A percentile compares a stretch with the other conserved stretches of the same genome.
Conservation (phyloP, 2,797 vertebrate species). For the Danio choprae region DNA sequence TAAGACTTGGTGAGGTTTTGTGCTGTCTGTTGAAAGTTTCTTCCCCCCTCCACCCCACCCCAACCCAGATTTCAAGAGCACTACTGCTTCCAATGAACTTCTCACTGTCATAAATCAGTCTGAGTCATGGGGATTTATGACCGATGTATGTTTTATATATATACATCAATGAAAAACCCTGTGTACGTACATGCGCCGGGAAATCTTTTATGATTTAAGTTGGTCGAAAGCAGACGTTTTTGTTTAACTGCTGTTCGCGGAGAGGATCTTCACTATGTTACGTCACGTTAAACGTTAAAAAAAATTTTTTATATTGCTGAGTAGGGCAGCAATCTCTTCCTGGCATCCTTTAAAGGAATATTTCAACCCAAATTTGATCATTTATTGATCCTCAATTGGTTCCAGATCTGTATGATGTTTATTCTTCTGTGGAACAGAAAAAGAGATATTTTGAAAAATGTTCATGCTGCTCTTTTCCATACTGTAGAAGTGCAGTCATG, state of each 20-base stretch:
- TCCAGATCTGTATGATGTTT: not conserved
- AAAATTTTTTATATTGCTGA: not conserved
- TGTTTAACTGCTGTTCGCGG: constrained; percentile 5
- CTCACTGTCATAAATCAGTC: constrained; percentile 47
- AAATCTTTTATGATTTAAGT: constrained; percentile 7
- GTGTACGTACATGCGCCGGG: constrained; percentile 20
- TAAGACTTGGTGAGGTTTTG: constrained; percentile 60
- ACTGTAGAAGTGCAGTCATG: not conserved
- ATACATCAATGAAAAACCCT: constrained; percentile 39
- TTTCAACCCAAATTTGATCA: not conserved
- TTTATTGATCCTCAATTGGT: not conserved
- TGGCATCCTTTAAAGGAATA: constrained; percentile 4
- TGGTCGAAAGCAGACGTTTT: constrained; percentile 13
- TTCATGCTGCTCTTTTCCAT: not conserved
- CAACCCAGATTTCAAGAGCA: constrained; percentile 23
- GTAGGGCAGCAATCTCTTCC: constrained; percentile 9
- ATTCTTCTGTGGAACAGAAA: not conserved
- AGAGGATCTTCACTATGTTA: not conserved
- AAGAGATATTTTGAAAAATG: not conserved
- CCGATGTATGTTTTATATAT: constrained; percentile 44
- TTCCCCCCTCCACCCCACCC: constrained; percentile 32
- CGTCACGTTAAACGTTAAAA: constrained; percentile 19
- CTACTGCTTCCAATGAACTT: constrained; percentile 31
- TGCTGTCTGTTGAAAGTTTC: constrained; percentile 48
- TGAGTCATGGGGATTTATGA: constrained; percentile 36